Conservation (phyloP, 2,113 vertebrate genomes). For the Hippocampus comes region DNA sequence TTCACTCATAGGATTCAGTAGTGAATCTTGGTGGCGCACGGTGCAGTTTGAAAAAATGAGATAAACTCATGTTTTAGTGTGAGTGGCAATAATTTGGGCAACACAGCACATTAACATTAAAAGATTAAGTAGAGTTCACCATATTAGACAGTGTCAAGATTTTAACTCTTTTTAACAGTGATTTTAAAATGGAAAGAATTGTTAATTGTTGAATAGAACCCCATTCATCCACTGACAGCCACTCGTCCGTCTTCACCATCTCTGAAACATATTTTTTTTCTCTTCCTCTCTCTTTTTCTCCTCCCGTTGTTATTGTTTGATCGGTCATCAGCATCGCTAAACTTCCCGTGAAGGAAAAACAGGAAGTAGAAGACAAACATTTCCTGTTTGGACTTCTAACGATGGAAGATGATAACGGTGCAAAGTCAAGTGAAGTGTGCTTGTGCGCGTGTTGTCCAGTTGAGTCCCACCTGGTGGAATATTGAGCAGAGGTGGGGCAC, state of each 20-base stretch:
- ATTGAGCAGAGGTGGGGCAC: background rate
- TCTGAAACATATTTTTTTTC: background rate
- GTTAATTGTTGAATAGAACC: no score
- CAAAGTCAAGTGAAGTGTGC: background rate
- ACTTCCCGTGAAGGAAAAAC: conserved; percentile 22
- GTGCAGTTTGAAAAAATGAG: no score
- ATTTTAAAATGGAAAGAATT: no score
- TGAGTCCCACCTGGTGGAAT: conserved; percentile 1
- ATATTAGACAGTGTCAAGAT: no score
- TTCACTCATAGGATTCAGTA: no score
- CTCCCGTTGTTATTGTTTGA: conserved; percentile 5
- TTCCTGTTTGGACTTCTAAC: conserved; percentile 53
- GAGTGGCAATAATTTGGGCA: no score
- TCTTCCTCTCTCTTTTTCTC: background rate
- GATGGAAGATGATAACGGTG: conserved; percentile 36
- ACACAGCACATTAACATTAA: no score
- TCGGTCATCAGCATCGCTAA: conserved; percentile 10
- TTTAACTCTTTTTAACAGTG: no score
- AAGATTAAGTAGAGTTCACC: no score
- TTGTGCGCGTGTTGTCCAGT: conserved; percentile 8
- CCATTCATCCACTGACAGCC: no score
- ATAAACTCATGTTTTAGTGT: no score
- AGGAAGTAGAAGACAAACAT: conserved; percentile 65
- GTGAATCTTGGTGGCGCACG: no score
- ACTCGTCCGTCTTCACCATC: background rate